Evolutionary conservation across 1,140 invertebrate genomes (phyloP), one percentile per base, ranked within the genome.

Genomic region (Heliconius melpomene): DNA sequence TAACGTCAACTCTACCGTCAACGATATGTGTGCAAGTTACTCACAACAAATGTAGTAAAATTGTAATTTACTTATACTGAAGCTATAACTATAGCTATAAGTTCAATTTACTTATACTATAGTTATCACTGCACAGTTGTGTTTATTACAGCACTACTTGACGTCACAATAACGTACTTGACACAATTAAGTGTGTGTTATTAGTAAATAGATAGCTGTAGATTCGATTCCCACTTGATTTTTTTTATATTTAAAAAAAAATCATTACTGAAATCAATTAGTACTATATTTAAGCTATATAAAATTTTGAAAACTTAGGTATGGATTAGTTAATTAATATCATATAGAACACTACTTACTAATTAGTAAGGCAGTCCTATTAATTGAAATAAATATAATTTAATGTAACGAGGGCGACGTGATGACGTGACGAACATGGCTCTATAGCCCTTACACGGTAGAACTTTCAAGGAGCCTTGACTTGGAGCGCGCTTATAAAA

Each of bases 321-420:
- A 6, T 32, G 0, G 32, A 52, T 52, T 52, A 1, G n/a, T 8
- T 7, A 54, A 18, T 20, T 20, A 54, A 20, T 54, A 26, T 29
- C 8, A 29, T 23, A 16, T 66, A 66, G 29, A 29, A 66, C 26
- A 29, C 23, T 7, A 26, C 26, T 11, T 66, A 26, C 1, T 13
- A 36, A 36, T 36, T 36, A 36, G 7, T 7, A 66, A n/a, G 26
- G 29, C 20, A 3, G n/a, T 7, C 26, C 13, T 66, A 66, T 66
- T 29, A 29, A 66, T 66, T 66, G 60, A 29, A 66, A 66, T 66
- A 66, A 66, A 66, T 66, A 66, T 66, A 66, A 66, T 66, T 29
- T 66, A 29, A 78, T 72, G 23, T 72, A 78, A 78, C 26, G 54
- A 76, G 57, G 75, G 36, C 75, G 26, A 70, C 75, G 75, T 76